Evolutionary conservation across 2,113 vertebrate genomes (phyloP).

Genomic region (Tetrax tetrax): DNA sequence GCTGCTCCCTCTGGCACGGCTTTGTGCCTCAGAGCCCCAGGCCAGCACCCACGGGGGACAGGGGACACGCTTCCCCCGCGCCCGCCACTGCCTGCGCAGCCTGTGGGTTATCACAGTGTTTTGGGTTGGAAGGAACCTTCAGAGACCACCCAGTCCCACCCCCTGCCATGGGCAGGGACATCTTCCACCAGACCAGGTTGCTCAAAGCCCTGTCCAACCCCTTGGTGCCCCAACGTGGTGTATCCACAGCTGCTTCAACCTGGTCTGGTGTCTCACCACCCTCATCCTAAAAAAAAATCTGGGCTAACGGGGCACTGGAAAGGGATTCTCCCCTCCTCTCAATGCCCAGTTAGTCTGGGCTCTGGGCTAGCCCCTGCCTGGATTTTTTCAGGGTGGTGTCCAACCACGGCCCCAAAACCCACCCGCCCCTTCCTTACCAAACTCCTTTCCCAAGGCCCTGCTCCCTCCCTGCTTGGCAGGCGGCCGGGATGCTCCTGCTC

Average conservation of each 20-base stretch:
- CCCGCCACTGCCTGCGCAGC: background rate
- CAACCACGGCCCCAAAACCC: background rate
- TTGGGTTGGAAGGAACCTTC: background rate
- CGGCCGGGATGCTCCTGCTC: background rate
- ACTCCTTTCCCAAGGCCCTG: background rate
- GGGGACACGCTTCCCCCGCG: background rate
- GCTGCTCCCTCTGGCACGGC: accelerated
- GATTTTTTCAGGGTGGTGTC: background rate
- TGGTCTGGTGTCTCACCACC: background rate
- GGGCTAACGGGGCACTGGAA: background rate
- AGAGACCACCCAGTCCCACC: accelerated
- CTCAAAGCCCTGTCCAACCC: background rate
- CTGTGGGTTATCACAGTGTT: background rate
- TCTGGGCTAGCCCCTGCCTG: too few species aligned
- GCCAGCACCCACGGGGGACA: background rate
- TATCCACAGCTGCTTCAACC: background rate
- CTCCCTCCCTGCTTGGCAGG: background rate
- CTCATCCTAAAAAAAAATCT: accelerated
- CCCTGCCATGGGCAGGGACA: background rate
- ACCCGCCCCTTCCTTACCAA: background rate
- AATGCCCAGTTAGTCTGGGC: background rate
- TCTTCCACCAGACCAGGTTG: background rate
- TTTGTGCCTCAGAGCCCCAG: background rate
- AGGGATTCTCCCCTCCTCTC: background rate
- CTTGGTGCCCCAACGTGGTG: too few species aligned